Evolutionary conservation across 2,797 vertebrate species (phyloP), one percentile per base, ranked within the genome.

Genomic region (Falco peregrinus): DNA sequence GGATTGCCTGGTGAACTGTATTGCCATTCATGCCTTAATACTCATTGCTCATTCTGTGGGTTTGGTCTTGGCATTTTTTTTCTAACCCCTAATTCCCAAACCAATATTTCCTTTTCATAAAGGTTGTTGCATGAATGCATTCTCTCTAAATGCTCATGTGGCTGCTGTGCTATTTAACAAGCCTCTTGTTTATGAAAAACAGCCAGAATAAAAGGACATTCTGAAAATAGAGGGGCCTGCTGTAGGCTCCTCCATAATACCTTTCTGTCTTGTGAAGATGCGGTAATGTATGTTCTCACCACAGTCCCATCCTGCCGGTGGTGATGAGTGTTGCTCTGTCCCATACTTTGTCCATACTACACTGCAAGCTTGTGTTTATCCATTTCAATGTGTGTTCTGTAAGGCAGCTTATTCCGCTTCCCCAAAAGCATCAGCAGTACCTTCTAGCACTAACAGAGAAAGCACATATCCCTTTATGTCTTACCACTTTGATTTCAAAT

Each of bases 31-130:
- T 57, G 47, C 74, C 47, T 81, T 65, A 60, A 51, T 61, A 69
- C 29, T 73, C 50, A 39, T 77, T 53, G 37, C 47, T 77, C 31
- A 53, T 65, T 35, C 77, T 59, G 53, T 63, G 53, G 82, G n/a
- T 64, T 89, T 89, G 61, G 61, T 65, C 69, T 84, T 86, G 78
- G 65, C 70, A 56, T 76, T 63, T 95, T 89, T 79, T 79, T 87
- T 85, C 25, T 92, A 82, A 69, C 16, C 45, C 48, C 69, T 7
- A 14, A 84, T 43, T 84, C 59, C 63, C 90, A 82, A 54, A 89
- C 12, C 43, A 90, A 4, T 92, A 73, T 73, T 84, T 73, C 54
- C 45, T 90, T 95, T 82, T 77, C 64, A 60, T 64, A 85, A 84
- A 87, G 54, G 21, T 45, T 82, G 47, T 65, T 92, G 54, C 74